Base-by-base conservation (phyloP, 2,113 vertebrate species). In the Pteruthius melanotis region DNA sequence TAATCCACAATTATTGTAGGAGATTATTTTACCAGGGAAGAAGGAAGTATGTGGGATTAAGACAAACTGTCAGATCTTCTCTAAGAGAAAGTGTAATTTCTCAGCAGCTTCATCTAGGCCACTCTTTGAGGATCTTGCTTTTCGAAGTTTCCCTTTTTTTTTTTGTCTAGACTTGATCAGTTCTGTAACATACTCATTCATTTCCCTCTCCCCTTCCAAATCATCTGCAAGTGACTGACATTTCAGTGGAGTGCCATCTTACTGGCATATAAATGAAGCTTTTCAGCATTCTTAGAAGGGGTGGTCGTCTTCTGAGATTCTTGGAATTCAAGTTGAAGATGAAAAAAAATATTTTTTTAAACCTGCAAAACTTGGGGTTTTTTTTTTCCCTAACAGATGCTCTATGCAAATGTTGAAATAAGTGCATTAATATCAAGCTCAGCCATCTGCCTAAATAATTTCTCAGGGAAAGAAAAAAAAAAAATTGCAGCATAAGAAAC, bases 401-500 rank as follows among this genome's bases (percentile, higher is more conserved):
- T 96, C 89, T 69, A 93, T 94, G 89, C 95, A 97, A 96, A 95
- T 95, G 92, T 94, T 95, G 94, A 93, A 96, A 93, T 95, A 91
- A 95, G 87, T 89, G n/a, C 91, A 93, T 95, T 97, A 96, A 94
- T 97, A 94, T 69, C 91, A 80, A 95, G 72, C 66, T 88, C 90
- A 94, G 68, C 95, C 96, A 96, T 95, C 96, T 96, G 90, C 74
- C 86, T 80, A 91, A 96, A 94, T 96, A 80, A 96, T 94, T 97
- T 95, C 81, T 91, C 74, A 42, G 47, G 68, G 28, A 24, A 40
- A 42, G 13, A 90, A 93, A 65, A 92, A 65, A 92, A 65, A 87
- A 77, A 79, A 71, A n/a, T 2, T 75, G 60, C 86, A 89, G 69
- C 57, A 64, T 70, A 71, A 89, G 91, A 91, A 92, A 89, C 37